phyloP scores from a whole-genome alignment of 2,888 invertebrate species.

The Operophtera brumata region DNA sequence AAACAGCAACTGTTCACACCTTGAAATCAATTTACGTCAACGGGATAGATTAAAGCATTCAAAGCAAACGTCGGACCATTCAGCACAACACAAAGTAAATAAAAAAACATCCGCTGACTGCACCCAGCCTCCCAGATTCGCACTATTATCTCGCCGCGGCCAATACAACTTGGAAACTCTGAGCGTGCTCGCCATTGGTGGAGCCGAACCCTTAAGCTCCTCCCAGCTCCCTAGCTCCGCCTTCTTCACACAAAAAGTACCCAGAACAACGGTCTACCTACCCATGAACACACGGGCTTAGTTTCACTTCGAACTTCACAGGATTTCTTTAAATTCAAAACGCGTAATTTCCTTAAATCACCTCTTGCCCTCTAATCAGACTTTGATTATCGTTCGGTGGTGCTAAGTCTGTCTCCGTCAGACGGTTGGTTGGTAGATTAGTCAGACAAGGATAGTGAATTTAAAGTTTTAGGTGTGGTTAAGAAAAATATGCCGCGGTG shows the following conservation, averaged over 20 bases:
- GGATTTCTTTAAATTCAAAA: conserved; percentile 46
- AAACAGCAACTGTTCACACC: conserved; percentile 56
- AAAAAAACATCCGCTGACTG: conserved; percentile 59
- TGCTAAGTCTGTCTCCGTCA: conserved; percentile 58
- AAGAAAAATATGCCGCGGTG: conserved; percentile 57
- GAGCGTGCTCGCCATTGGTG: conserved; percentile 52
- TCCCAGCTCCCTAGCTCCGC: conserved; percentile 75
- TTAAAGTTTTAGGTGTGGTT: conserved; percentile 62
- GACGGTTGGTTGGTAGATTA: conserved; percentile 22
- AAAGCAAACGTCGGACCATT: conserved; percentile 62
- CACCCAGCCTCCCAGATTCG: conserved; percentile 78
- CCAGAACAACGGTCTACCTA: conserved; percentile 55
- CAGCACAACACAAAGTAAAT: conserved; percentile 61
- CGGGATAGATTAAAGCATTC: conserved; percentile 67
- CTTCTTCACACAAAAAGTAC: conserved; percentile 64
- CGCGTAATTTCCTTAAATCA: conserved; percentile 50
- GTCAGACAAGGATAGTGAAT: conserved; percentile 59
- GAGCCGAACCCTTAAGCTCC: conserved; percentile 57
- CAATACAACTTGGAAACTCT: conserved; percentile 62
- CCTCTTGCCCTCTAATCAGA: conserved; percentile 57
- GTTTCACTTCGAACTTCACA: conserved; percentile 51
- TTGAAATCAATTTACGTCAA: conserved; percentile 71
- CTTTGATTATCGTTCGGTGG: conserved; percentile 46
- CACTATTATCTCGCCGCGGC: conserved; percentile 71
- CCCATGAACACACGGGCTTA: conserved; percentile 56